A percentile compares a stretch with the other conserved stretches of the same genome.
These are phyloP conservation scores for Chloropsis hardwickii DNA, from an alignment of 2,113 vertebrate species.

Conservation along the genomic window DNA sequence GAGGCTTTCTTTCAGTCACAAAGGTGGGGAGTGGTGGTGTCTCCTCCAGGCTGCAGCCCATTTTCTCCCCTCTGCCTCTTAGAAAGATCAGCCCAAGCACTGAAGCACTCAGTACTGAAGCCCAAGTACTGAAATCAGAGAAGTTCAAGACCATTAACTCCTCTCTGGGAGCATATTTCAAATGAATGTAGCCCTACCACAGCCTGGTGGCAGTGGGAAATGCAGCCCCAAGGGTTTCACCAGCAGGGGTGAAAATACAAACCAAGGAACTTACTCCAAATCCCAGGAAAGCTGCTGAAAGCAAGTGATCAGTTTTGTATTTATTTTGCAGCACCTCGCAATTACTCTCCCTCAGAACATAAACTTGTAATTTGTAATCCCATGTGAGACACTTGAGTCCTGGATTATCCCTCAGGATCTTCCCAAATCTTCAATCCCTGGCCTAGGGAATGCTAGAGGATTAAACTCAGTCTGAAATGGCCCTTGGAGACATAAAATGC, in stretches of 20 bases:
- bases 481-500: neutral
- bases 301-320: neutral
- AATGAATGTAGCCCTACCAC: neutral
- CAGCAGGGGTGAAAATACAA: neutral
- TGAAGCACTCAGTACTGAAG: neutral
- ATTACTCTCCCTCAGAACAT: neutral
- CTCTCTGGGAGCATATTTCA: neutral
- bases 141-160: neutral
- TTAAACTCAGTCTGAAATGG: neutral
- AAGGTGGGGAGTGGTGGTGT: rapidly evolving
- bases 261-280: neutral
- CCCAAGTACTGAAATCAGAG: neutral
- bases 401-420: neutral
- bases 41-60: neutral
- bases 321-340: neutral
- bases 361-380: neutral
- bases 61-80: neutral
- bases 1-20: neutral
- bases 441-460: neutral
- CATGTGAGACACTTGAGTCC: neutral
- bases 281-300: neutral
- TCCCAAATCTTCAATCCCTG: neutral
- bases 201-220: neutral
- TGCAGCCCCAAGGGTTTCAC: neutral
- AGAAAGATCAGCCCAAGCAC: neutral